A percentile compares a stretch with the other conserved stretches of the same genome.
Conservation (phyloP, 2,113 vertebrate genomes). For the Periophthalmus modestus region DNA sequence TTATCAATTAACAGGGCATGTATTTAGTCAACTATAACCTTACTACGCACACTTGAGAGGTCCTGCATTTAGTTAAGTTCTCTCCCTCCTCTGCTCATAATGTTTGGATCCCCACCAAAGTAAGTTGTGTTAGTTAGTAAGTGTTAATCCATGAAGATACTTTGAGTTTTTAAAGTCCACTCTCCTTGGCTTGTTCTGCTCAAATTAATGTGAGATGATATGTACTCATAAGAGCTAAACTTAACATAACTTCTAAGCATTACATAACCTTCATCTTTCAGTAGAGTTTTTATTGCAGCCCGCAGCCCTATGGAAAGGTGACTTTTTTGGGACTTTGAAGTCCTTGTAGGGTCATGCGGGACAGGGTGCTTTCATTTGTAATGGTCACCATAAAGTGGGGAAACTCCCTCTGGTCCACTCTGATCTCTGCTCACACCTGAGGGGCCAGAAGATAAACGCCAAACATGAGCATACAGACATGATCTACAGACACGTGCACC, state of each 20-base stretch:
- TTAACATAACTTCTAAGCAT: too few species aligned
- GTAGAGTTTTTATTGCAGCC: slow-evolving; percentile 11
- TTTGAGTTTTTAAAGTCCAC: not conserved
- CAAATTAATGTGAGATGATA: too few species aligned
- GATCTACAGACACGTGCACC: slow-evolving; percentile 28
- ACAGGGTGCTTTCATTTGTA: slow-evolving; percentile 39
- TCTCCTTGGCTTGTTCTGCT: too few species aligned
- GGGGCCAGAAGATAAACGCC: slow-evolving; percentile 12
- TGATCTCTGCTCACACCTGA: slow-evolving; percentile 34
- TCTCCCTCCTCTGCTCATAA: too few species aligned
- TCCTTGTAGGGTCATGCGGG: slow-evolving; percentile 24
- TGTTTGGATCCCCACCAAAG: too few species aligned
- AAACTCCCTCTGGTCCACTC: slow-evolving; percentile 36
- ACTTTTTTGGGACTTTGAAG: slow-evolving; percentile 44
- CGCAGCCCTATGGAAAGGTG: slow-evolving; percentile 11
- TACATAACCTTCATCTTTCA: not conserved
- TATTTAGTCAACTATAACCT: too few species aligned
- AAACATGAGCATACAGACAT: slow-evolving; percentile 16
- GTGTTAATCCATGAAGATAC: too few species aligned
- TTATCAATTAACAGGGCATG: too few species aligned
- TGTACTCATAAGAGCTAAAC: not conserved
- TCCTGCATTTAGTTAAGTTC: too few species aligned
- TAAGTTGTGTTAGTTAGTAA: too few species aligned
- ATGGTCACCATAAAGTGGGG: slow-evolving; percentile 30
- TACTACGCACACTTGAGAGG: too few species aligned